Base-by-base conservation (phyloP, 2,797 vertebrate species). In the Rhinogobio ventralis region DNA sequence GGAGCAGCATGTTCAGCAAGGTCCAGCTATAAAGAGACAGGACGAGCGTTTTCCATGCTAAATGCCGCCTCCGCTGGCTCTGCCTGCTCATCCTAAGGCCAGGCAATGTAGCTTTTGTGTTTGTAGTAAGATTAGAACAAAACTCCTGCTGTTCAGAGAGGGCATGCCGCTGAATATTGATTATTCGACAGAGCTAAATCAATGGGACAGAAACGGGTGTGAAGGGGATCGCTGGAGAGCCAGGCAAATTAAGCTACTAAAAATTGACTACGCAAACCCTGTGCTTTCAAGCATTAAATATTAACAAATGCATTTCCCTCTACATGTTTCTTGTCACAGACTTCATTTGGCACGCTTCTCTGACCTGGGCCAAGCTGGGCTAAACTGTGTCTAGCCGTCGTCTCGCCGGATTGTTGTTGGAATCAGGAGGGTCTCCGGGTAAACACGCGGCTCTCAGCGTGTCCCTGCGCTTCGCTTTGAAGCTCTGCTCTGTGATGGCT, bases 171-270 rank as follows among this genome's bases (percentile, higher is more conserved):
- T 87, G 84, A 76, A 81, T 93, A 94, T 93, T 91, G 94, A 94
- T 93, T 91, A 90, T 90, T 91, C 92, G 90, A 92, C 91, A 91
- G 91, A 89, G 89, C 87, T 36, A 79, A 93, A 91, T 92, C 91
- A 88, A 92, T 92, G 89, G 87, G 84, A 84, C 81, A 45, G 87
- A 88, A 90, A 87, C 25, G 89, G 89, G 88, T 72, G 88, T 86
- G 72, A 78, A 90, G 81, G 71, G 81, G 19, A 30, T 83, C 77
- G 86, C 82, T 85, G 86, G 89, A 84, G 90, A 90, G 80, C 83
- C 49, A 77, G 86, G 86, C 46, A 51, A 42, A 71, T 1, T 2
- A 42, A 69, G 51, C 19, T 69, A 68, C 9, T 19, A 39, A 20
- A 20, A 36, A 88, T 92, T 84, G 90, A 75, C 33, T 42, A 60